phyloP scores from a whole-genome alignment of 2,888 invertebrate genomes.

The Pachydiplax longipennis region DNA sequence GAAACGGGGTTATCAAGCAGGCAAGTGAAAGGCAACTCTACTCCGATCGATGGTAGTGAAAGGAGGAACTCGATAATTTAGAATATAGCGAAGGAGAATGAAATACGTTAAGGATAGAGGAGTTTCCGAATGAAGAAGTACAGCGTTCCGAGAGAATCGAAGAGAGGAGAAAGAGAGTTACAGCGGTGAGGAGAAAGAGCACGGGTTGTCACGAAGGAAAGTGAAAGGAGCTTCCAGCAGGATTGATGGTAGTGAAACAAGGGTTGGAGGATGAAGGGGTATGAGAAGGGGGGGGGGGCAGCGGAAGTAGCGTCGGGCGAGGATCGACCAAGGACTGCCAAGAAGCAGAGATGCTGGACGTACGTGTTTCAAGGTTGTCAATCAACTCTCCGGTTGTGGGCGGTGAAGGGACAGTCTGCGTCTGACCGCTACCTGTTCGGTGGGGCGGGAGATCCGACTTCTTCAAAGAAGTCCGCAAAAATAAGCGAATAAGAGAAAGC shows the following conservation, averaged over 20 bases:
- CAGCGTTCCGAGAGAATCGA: too few species aligned
- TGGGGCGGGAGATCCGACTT: not conserved
- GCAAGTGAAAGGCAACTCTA: too few species aligned
- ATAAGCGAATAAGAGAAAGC: slow-evolving; percentile 10
- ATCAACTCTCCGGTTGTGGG: not conserved
- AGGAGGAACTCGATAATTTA: too few species aligned
- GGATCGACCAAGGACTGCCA: not conserved
- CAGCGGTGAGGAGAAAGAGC: not conserved
- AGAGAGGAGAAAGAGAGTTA: not conserved
- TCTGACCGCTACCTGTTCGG: not conserved
- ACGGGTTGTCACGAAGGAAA: not conserved
- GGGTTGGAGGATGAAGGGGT: not conserved
- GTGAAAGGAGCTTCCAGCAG: not conserved
- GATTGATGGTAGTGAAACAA: not conserved
- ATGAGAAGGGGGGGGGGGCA: not conserved
- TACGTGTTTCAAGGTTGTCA: slow-evolving; percentile 39
- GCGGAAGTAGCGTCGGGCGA: not conserved
- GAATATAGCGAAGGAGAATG: too few species aligned
- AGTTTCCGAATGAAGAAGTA: too few species aligned
- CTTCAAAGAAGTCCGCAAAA: slow-evolving; percentile 36
- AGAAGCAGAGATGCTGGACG: slow-evolving; percentile 17
- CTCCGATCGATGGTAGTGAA: too few species aligned
- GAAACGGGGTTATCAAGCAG: too few species aligned
- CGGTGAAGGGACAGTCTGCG: not conserved
- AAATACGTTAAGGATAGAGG: too few species aligned